Conservation (phyloP, 2,888 invertebrate genomes). For the Seira ritae region DNA sequence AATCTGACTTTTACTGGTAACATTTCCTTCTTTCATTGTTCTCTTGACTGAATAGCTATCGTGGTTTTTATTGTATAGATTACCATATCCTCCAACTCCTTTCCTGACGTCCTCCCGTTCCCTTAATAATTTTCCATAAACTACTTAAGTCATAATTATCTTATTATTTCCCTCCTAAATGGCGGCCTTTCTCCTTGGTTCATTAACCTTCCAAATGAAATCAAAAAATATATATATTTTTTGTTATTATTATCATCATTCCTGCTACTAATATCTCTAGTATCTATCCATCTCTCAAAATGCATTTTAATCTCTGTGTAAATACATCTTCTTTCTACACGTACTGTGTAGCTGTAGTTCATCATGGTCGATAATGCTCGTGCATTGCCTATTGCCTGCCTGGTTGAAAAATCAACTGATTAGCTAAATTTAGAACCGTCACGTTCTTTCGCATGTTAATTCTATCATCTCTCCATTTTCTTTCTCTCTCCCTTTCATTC, state of each 20-base stretch:
- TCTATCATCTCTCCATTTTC: slow-evolving; percentile 20
- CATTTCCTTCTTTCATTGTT: slow-evolving; percentile 66
- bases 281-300: slow-evolving; percentile 1
- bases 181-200: background rate
- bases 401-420: slow-evolving; percentile 31
- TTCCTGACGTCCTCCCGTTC: too few relatives aligned
- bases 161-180: background rate
- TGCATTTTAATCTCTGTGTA: too few relatives aligned
- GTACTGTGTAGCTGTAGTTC: too few relatives aligned
- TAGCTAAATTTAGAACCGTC: slow-evolving; percentile 64
- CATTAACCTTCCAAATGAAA: background rate
- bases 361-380: too few relatives aligned
- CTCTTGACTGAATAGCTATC: slow-evolving; percentile 57
- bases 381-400: too few relatives aligned
- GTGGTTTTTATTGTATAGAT: slow-evolving; percentile 47
- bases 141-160: slow-evolving; percentile 6
- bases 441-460: slow-evolving; percentile 51
- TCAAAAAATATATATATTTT: background rate
- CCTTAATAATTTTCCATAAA: background rate
- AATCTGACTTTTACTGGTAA: slow-evolving; percentile 73
- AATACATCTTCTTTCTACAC: too few relatives aligned
- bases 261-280: too few relatives aligned
- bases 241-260: too few relatives aligned
- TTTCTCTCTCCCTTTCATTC: slow-evolving; percentile 1
- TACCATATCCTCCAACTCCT: too few relatives aligned